A percentile compares a stretch with the other conserved stretches of the same genome.
Evolutionary conservation across 2,888 invertebrate genomes (phyloP).

Genomic region (Leptinotarsa haldemani): DNA sequence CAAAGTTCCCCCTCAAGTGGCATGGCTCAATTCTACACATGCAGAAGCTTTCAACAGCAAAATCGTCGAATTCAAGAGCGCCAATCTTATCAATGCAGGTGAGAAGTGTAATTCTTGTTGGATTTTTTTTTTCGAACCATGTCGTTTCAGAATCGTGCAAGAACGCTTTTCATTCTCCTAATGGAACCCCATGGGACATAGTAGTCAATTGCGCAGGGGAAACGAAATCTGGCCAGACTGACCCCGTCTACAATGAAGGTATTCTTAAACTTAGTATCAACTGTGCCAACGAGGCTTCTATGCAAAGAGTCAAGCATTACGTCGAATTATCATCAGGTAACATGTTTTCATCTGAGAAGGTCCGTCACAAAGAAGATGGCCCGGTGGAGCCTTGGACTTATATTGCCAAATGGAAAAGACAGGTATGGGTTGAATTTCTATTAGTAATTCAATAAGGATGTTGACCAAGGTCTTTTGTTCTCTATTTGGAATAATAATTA

Average conservation of each 20-base stretch:
- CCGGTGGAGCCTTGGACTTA: conserved; percentile 86
- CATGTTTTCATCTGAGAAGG: conserved; percentile 84
- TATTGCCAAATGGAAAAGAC: conserved; percentile 84
- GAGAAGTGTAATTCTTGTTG: conserved; percentile 51
- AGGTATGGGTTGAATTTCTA: conserved; percentile 58
- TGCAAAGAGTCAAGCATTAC: conserved; percentile 75
- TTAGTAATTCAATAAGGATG: conserved; percentile 19
- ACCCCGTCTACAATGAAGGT: conserved; percentile 91
- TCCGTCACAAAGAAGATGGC: conserved; percentile 80
- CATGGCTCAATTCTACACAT: conserved; percentile 85
- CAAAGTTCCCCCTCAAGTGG: conserved; percentile 93
- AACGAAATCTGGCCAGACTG: conserved; percentile 88
- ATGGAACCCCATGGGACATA: conserved; percentile 75
- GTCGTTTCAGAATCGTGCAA: conserved; percentile 79
- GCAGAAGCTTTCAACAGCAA: conserved; percentile 76
- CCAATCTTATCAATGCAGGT: conserved; percentile 91
- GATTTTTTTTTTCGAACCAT: not conserved
- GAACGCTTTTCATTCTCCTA: conserved; percentile 76
- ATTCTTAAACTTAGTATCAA: conserved; percentile 85
- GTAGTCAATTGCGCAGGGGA: conserved; percentile 93
- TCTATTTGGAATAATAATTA: conserved; percentile 18
- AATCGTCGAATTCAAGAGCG: conserved; percentile 88
- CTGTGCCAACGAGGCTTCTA: conserved; percentile 83
- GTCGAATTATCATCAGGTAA: conserved; percentile 89
- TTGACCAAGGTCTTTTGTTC: conserved; percentile 11